Evolutionary conservation across 2,888 invertebrate species (phyloP).

Genomic region (Entomobrya proxima): DNA sequence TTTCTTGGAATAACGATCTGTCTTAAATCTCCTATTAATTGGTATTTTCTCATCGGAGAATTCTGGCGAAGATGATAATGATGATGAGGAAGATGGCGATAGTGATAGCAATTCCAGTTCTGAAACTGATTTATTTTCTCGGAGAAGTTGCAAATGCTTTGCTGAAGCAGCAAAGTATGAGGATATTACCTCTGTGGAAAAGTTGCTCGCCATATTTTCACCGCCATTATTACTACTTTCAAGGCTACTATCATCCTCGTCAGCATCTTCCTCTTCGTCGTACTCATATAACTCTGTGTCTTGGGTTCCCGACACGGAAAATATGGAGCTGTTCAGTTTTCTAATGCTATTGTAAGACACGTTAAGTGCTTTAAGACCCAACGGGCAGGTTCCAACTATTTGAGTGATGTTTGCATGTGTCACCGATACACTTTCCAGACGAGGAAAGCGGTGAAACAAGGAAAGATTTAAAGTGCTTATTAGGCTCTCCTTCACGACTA

Average conservation of each 20-base stretch:
- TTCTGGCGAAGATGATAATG: neutral
- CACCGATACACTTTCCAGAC: conserved; percentile 53
- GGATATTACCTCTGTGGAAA: conserved; percentile 32
- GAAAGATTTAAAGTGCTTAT: conserved; percentile 54
- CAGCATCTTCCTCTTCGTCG: conserved; percentile 8
- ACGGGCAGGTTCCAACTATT: conserved; percentile 52
- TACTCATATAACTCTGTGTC: neutral
- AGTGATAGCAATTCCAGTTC: neutral
- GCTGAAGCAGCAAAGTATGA: conserved; percentile 25
- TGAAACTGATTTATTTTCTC: conserved; percentile 12
- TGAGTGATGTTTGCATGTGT: conserved; percentile 56
- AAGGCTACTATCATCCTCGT: neutral
- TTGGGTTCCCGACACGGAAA: conserved; percentile 14
- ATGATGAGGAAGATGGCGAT: conserved; percentile 1
- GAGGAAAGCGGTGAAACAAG: conserved; percentile 50
- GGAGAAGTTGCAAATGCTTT: neutral
- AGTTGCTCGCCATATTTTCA: conserved; percentile 30
- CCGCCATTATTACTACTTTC: neutral
- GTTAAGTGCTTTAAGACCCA: conserved; percentile 49
- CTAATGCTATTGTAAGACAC: conserved; percentile 58
- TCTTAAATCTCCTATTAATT: neutral
- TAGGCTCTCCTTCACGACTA: conserved; percentile 52
- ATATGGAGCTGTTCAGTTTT: conserved; percentile 49
- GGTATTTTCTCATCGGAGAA: neutral
- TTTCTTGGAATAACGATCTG: conserved; percentile 25